A percentile compares a stretch with the other conserved stretches of the same genome.
Conservation (phyloP, 2,888 invertebrate species). For the Gastracanthus pulcherrimus region DNA sequence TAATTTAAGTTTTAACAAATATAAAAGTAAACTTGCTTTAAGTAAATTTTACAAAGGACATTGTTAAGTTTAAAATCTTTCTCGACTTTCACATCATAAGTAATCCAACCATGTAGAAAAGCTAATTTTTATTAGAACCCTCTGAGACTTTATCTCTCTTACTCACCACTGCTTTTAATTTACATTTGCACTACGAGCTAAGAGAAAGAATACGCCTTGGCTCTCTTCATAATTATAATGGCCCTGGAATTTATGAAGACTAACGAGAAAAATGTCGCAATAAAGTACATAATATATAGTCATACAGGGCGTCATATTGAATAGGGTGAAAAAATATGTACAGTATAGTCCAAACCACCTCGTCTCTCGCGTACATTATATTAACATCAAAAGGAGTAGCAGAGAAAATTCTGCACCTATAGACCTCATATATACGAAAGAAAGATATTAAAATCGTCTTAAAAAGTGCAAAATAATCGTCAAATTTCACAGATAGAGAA, state of each 20-base stretch:
- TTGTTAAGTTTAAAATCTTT: no score
- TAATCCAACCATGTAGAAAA: conserved; percentile 6
- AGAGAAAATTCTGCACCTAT: no score
- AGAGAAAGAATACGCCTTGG: conserved; percentile 10
- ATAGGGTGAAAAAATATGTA: not conserved
- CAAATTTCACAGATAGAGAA: not conserved
- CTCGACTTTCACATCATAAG: no score
- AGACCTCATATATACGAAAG: not conserved
- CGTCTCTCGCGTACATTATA: no score
- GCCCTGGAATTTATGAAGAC: conserved; percentile 17
- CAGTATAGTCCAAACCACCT: no score
- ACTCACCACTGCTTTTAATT: conserved; percentile 12
- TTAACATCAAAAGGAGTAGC: no score
- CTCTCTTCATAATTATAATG: conserved; percentile 17
- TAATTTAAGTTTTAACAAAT: no score
- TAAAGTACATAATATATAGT: not conserved
- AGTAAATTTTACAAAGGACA: no score
- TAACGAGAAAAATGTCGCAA: conserved; percentile 42
- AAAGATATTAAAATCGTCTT: not conserved
- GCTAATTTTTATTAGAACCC: conserved; percentile 28
- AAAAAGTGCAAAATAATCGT: no score
- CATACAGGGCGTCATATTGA: no score
- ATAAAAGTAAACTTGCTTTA: no score
- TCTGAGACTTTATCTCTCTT: no score
- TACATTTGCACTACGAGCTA: conserved; percentile 2